Percentiles rank a stretch among this genome's conserved stretches.
Conservation (phyloP, 1,140 invertebrate genomes). For the Anastatus disparis region DNA sequence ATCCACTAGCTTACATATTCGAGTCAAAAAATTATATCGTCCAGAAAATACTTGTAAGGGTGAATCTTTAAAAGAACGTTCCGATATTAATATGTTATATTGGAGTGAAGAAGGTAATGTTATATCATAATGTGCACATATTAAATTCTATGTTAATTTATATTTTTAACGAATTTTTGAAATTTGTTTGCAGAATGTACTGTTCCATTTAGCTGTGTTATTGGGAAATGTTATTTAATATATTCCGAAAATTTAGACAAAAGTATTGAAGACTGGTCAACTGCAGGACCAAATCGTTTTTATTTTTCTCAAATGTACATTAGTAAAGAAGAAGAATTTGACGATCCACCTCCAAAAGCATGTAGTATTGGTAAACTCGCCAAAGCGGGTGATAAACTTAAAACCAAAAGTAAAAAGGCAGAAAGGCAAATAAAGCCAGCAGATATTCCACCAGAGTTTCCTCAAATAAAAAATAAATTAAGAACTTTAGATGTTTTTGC, state of each 20-base stretch:
- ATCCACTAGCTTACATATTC: constrained; percentile 73
- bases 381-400: constrained; percentile 75
- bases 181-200: constrained; percentile 62
- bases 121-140: background rate
- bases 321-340: constrained; percentile 68
- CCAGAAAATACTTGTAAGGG: constrained; percentile 80
- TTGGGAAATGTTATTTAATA: constrained; percentile 74
- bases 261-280: constrained; percentile 72
- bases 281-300: constrained; percentile 75
- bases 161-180: constrained; percentile 9
- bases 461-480: constrained; percentile 66
- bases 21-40: constrained; percentile 79
- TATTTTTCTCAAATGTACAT: constrained; percentile 82
- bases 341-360: constrained; percentile 73
- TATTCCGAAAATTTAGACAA: constrained; percentile 70
- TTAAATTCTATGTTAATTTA: background rate
- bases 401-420: constrained; percentile 76
- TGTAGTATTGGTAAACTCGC: constrained; percentile 70
- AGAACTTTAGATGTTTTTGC: constrained; percentile 87
- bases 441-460: constrained; percentile 52
- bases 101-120: constrained; percentile 78
- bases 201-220: constrained; percentile 67
- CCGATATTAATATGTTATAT: constrained; percentile 81
- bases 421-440: constrained; percentile 42
- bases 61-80: constrained; percentile 66